Evolutionary conservation across 2,888 invertebrate species (phyloP), one percentile per base, ranked within the genome.

Genomic region (Xestia ashworthii): DNA sequence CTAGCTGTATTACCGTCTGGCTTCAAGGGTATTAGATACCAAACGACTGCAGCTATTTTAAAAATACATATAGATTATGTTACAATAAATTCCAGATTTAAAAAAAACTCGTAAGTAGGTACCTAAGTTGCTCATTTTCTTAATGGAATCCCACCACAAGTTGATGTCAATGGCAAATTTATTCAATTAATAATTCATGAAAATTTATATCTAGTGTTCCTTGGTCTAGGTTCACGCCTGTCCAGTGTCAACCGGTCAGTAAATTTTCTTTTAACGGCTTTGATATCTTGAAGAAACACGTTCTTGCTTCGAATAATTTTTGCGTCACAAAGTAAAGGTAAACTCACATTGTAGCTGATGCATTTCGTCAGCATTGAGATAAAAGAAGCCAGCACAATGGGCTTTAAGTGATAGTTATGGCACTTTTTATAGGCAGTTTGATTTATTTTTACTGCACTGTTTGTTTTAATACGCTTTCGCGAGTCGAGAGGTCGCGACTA

Each of bases 361-460:
- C 93, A 90, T 93, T 94, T 93, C 87, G 92, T 89, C 92, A 92
- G 92, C 89, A 88, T 89, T 88, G 88, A 93, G 93, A 94, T 95
- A 95, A 94, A 95, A 93, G 92, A 91, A 91, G 92, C 90, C 89
- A 89, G 92, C 93, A 95, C 95, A 96, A 95, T 95, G 92, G 92
- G 94, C 94, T 94, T 95, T 96, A 96, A 96, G 96, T 96, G 96
- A 97, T 97, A 97, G 96, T 97, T 96, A 96, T 96, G 96, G 95
- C 95, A 95, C 91, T 94, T 96, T 97, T 97, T 97, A 97, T 96
- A 93, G 97, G 95, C 95, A 95, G 95, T 96, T 96, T 96, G 96
- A 97, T 97, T 97, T 96, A 97, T 96, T 96, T 97, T 96, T 96
- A 97, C 95, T 93, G 93, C 96, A 94, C 93, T 95, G 95, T 96